These are phyloP conservation scores for Felis chaus DNA, from an alignment of 2,113 vertebrate genomes.

Conservation along the genomic window DNA sequence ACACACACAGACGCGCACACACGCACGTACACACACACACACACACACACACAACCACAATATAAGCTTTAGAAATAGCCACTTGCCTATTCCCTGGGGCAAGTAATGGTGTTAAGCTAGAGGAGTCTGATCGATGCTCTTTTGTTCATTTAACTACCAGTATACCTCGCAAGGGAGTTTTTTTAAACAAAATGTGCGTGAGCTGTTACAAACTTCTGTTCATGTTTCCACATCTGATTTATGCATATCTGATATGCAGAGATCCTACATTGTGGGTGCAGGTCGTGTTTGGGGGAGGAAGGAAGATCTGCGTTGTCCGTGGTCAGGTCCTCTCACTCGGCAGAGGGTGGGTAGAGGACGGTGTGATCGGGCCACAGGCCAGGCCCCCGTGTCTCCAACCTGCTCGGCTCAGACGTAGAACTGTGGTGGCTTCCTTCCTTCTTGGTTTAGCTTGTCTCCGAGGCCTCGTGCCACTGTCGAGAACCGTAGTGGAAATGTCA, in stretches of 20 bases:
- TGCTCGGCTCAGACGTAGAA: background rate
- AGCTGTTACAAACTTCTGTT: conserved; percentile 65
- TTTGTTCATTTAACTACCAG: conserved; percentile 66
- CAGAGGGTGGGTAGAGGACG: background rate
- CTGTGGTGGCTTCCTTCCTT: conserved; percentile 51
- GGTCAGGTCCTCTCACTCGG: background rate
- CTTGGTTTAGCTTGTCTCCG: conserved; percentile 64
- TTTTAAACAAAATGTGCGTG: conserved; percentile 42
- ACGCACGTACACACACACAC: background rate
- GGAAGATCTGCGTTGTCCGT: background rate
- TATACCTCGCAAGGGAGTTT: conserved; percentile 78
- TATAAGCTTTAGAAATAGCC: conserved; percentile 78
- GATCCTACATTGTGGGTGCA: background rate
- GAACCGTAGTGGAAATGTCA: conserved; percentile 83
- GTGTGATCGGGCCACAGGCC: background rate
- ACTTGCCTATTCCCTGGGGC: conserved; percentile 66
- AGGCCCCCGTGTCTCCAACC: background rate
- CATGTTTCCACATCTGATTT: conserved; percentile 3
- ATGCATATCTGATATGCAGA: conserved; percentile 3
- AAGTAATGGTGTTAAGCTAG: conserved; percentile 62
- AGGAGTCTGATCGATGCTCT: conserved; percentile 61
- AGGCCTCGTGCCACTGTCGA: conserved; percentile 77
- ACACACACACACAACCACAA: background rate
- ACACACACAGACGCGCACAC: conserved; percentile 25
- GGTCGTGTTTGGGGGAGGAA: background rate